Conservation (phyloP, 2,113 vertebrate species). For the Ailuropoda melanoleuca region DNA sequence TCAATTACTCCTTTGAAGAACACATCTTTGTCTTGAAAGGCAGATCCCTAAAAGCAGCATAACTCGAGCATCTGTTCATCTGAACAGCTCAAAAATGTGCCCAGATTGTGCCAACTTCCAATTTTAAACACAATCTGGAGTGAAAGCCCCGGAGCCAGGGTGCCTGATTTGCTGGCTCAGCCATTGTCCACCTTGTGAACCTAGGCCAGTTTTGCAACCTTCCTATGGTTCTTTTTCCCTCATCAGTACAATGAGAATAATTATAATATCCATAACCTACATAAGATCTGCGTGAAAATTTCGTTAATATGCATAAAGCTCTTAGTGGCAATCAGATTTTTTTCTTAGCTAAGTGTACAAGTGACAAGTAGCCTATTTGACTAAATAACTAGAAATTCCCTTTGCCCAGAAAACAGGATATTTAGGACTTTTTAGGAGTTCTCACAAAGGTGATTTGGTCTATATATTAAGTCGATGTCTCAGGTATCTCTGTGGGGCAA, state of each 20-base stretch:
- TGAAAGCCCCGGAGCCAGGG: background rate
- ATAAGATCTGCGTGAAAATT: background rate
- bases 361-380: background rate
- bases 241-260: background rate
- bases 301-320: constrained; percentile 20
- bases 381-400: background rate
- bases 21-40: constrained; percentile 63
- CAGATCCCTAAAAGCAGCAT: constrained; percentile 32
- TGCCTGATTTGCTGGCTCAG: background rate
- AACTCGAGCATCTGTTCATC: constrained; percentile 61
- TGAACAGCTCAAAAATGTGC: constrained; percentile 28
- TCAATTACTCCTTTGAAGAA: constrained; percentile 64
- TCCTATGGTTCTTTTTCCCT: background rate
- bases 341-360: background rate
- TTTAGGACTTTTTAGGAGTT: background rate
- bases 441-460: background rate
- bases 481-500: background rate
- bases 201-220: background rate
- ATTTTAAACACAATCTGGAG: background rate
- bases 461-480: background rate
- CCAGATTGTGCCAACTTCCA: constrained; percentile 47
- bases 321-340: background rate
- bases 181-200: background rate
- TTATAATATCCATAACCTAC: background rate
- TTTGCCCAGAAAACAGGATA: background rate